These are phyloP conservation scores for Musca domestica DNA, from an alignment of 1,140 invertebrate species.

Conservation along the genomic window DNA sequence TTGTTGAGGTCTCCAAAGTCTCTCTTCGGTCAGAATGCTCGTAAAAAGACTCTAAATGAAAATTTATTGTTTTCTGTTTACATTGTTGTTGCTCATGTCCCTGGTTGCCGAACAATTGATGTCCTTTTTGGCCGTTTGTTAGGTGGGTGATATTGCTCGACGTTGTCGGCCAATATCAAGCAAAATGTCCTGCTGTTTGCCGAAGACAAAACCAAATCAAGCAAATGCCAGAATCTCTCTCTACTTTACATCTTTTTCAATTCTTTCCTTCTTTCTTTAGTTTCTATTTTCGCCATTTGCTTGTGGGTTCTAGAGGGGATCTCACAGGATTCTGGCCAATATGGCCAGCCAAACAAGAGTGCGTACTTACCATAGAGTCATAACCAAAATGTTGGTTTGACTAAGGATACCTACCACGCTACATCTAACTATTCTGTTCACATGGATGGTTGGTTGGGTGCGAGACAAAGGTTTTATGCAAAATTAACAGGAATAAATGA, in stretches of 20 bases:
- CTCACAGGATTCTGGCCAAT: conserved; percentile 2
- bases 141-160: conserved; percentile 16
- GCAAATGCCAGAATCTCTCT: not conserved
- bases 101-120: conserved; percentile 13
- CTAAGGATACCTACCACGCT: not conserved
- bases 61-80: conserved; percentile 1
- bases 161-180: conserved; percentile 25
- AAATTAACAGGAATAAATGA: conserved; percentile 12
- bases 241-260: not conserved
- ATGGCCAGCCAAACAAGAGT: conserved; percentile 18
- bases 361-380: not conserved
- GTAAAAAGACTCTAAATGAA: conserved; percentile 12
- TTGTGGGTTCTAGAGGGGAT: not conserved
- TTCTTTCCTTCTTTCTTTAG: not conserved
- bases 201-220: not conserved
- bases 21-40: not conserved
- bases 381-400: conserved; percentile 16
- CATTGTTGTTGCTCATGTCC: conserved; percentile 1
- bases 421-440: too few species aligned
- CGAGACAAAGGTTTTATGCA: conserved; percentile 7
- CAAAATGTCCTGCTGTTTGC: conserved; percentile 23
- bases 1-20: conserved; percentile 5
- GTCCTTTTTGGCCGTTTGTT: conserved; percentile 2
- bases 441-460: not conserved
- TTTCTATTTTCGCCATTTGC: too few species aligned